Percentiles rank a stretch among this genome's conserved stretches.
These are phyloP conservation scores for Neopelma chrysocephalum DNA, from an alignment of 2,797 vertebrate species.

Conservation along the genomic window DNA sequence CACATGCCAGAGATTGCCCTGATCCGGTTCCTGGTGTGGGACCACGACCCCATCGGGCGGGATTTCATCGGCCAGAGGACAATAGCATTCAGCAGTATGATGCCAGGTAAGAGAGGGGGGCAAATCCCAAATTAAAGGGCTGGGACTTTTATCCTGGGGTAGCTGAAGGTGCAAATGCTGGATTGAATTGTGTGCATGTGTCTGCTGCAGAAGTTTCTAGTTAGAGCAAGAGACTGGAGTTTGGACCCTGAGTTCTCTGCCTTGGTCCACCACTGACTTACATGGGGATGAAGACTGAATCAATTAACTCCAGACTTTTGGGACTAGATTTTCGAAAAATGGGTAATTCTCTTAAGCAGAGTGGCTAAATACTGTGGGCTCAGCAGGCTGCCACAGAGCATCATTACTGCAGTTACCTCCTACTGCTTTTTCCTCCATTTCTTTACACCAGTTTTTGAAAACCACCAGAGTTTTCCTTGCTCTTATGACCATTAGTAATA, in stretches of 20 bases:
- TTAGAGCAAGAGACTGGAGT: background rate
- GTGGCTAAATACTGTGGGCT: background rate
- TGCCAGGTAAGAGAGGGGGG: slow-evolving; percentile 83
- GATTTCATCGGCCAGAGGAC: slow-evolving; percentile 98
- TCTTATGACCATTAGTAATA: background rate
- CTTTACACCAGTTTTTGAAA: background rate
- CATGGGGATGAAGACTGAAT: background rate
- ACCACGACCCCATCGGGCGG: slow-evolving; percentile 96
- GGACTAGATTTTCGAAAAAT: background rate
- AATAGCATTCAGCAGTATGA: slow-evolving; percentile 93
- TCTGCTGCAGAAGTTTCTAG: background rate
- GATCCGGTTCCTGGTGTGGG: slow-evolving; percentile 96
- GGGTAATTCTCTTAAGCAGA: background rate
- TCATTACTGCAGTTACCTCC: background rate
- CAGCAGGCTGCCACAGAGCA: background rate
- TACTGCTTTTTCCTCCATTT: background rate
- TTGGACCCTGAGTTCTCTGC: background rate
- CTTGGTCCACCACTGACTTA: background rate
- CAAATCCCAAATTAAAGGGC: background rate
- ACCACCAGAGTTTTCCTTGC: background rate
- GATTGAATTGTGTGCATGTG: no score
- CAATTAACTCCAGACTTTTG: background rate
- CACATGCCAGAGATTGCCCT: slow-evolving; percentile 93
- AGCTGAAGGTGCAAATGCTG: no score
- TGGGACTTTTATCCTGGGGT: background rate